Conservation (phyloP, 2,888 invertebrate genomes). For the Lobophora halterata region DNA sequence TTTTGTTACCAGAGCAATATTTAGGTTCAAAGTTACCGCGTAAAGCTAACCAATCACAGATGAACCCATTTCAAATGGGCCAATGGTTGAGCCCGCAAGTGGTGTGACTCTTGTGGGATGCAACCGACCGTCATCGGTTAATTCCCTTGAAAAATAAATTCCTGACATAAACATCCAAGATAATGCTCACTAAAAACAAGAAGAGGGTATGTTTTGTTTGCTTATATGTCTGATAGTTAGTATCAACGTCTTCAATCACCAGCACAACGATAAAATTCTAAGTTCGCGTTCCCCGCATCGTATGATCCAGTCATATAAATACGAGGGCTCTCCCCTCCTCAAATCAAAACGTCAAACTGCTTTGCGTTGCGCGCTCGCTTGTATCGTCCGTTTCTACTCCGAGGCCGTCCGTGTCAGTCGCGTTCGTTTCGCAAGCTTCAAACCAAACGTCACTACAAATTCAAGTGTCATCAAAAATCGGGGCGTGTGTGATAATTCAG, state of each 20-base stretch:
- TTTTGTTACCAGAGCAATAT: conserved; percentile 12
- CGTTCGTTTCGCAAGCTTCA: conserved; percentile 59
- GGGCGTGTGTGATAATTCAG: conserved; percentile 71
- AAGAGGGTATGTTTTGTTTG: conserved; percentile 27
- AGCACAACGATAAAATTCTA: conserved; percentile 55
- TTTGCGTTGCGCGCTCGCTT: conserved; percentile 51
- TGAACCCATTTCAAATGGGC: conserved; percentile 35
- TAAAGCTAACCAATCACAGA: conserved; percentile 52
- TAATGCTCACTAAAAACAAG: conserved; percentile 31
- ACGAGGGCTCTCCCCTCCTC: conserved; percentile 66
- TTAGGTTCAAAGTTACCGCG: conserved; percentile 52
- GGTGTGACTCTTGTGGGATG: conserved; percentile 76
- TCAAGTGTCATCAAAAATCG: conserved; percentile 60
- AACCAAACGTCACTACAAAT: conserved; percentile 51
- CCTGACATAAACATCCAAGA: conserved; percentile 42
- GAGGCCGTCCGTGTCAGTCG: conserved; percentile 47
- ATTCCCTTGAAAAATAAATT: conserved; percentile 36
- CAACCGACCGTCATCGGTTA: conserved; percentile 42
- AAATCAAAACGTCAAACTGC: conserved; percentile 68
- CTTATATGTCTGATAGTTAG: conserved; percentile 35
- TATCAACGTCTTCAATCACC: conserved; percentile 42
- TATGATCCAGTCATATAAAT: conserved; percentile 76
- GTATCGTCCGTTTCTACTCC: conserved; percentile 31
- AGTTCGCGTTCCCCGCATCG: conserved; percentile 71
- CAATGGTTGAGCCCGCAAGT: conserved; percentile 64